Percentiles rank a stretch among this genome's conserved stretches.
Evolutionary conservation across 2,888 invertebrate species (phyloP).

Genomic region (Periphyllus acericola): DNA sequence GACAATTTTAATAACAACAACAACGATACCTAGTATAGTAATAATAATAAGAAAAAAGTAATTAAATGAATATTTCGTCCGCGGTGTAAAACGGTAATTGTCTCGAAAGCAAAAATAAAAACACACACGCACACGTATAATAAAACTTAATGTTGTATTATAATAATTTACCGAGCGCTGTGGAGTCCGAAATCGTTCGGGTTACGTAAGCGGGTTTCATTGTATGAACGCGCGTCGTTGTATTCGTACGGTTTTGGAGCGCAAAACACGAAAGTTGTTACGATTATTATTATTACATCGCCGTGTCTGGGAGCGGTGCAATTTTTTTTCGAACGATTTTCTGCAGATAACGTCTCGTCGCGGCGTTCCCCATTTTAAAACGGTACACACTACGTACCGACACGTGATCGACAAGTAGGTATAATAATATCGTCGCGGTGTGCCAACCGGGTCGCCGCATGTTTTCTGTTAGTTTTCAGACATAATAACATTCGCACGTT

Average conservation of each 20-base stretch:
- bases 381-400: not conserved
- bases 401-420: not conserved
- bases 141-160: not conserved
- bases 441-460: not conserved
- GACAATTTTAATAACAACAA: not conserved
- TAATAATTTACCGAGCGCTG: not conserved
- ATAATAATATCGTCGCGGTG: not conserved
- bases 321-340: not conserved
- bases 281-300: not conserved
- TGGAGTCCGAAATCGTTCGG: not conserved
- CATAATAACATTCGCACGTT: no score
- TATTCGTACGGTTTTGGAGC: not conserved
- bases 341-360: not conserved
- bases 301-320: not conserved
- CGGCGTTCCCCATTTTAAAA: not conserved
- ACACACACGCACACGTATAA: not conserved
- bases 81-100: not conserved
- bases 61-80: not conserved
- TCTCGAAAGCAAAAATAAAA: not conserved
- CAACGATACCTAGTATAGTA: not conserved
- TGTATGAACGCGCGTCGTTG: not conserved
- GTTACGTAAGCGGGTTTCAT: conserved; percentile 8
- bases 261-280: not conserved
- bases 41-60: not conserved
- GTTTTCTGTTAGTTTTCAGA: no score